Base-by-base conservation (phyloP, 2,888 invertebrate species). In the Adela reaumurella region DNA sequence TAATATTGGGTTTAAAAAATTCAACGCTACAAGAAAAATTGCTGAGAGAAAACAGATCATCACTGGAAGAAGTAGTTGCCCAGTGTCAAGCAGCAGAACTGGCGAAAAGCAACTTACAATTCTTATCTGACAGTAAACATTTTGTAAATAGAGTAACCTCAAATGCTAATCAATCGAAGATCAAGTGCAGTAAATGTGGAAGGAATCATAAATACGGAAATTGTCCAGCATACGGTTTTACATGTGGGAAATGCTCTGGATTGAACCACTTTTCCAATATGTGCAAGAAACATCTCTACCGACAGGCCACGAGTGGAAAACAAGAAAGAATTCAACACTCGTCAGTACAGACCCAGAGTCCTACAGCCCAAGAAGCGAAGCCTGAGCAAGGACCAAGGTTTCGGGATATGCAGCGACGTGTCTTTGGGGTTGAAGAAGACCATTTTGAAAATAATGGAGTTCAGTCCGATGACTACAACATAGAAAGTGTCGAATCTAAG, bases 171-270 rank as follows among this genome's bases (percentile, higher is more conserved):
- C 3, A 3, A 3, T 35, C 35, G 11, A 35, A 3, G 3, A 35
- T 8, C 35, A 35, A 3, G 14, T 35, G 35, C 35, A 14, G 11
- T 14, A 35, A 14, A 35, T 35, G 35, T 14, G 35, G 35, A 3
- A 14, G 11, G 3, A 35, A 35, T 46, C 29, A 46, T 29, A 29
- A 16, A n/a, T 3, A 18, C 2, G 17, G 11, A 18, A 46, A n/a
- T 10, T 46, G 46, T 16, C 46, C 46, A 46, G 46, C 46, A 8
- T 29, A 14, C 17, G 46, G 46, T 18, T 29, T 17, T 29, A 18
- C 18, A 14, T 46, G 46, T n/a, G 29, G 10, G 4, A 46, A 46
- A n/a, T 46, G 46, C 18, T 29, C 29, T 2, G 29, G 29, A 14
- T 11, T n/a, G 3, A 46, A 46, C 17, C 46, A 46, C 18, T 46